Percentiles rank a stretch among this genome's conserved stretches.
Conservation (phyloP, 1,140 invertebrate species). For the Papilio dardanus region DNA sequence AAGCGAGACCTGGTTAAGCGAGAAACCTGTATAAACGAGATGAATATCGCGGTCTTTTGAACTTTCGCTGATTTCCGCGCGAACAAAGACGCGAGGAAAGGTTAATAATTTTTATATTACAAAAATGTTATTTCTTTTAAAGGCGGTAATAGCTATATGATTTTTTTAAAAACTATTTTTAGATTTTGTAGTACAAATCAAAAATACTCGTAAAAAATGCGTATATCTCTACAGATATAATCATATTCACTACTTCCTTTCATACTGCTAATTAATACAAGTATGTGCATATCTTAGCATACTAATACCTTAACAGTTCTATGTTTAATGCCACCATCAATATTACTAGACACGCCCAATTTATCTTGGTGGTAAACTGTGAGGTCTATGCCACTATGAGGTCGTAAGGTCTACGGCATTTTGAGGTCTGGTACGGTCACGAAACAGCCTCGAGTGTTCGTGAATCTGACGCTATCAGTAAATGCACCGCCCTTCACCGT, state of each 20-base stretch:
- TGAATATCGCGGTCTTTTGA: too few relatives aligned
- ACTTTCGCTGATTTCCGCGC: too few relatives aligned
- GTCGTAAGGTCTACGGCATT: neutral
- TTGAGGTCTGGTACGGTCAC: conserved; percentile 7
- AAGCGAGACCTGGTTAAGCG: too few relatives aligned
- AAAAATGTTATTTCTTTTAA: too few relatives aligned
- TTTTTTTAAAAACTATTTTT: too few relatives aligned
- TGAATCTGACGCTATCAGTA: conserved; percentile 17
- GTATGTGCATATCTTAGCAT: neutral
- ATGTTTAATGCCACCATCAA: neutral
- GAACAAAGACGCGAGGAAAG: too few relatives aligned
- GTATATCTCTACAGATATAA: neutral
- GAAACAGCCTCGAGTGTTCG: conserved; percentile 13
- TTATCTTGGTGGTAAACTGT: neutral
- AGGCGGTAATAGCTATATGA: too few relatives aligned
- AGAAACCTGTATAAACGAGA: too few relatives aligned
- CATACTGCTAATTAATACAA: neutral
- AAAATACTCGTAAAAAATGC: neutral
- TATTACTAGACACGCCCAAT: neutral
- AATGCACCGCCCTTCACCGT: conserved; percentile 2
- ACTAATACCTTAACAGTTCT: neutral
- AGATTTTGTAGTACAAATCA: too few relatives aligned
- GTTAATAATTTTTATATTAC: too few relatives aligned
- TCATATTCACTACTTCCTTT: neutral
- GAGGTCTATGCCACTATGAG: neutral